Evolutionary conservation across 2,113 vertebrate species (phyloP).

Genomic region (Condylura cristata): DNA sequence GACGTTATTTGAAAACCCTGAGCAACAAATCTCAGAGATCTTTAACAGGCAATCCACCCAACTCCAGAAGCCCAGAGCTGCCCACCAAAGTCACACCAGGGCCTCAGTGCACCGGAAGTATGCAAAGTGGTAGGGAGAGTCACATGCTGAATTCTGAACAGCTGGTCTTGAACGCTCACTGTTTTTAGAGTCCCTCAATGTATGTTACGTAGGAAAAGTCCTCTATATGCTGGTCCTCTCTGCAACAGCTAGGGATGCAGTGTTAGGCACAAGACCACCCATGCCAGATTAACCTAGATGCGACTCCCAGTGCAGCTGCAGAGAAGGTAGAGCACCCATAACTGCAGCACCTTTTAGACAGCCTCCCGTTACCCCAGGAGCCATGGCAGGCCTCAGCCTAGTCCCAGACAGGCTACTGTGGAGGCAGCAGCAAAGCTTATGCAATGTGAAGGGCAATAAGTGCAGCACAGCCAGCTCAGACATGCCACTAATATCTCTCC

Average conservation of each 20-base stretch:
- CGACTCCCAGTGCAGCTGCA: background rate
- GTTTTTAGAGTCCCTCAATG: slow-evolving; percentile 36
- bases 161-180: background rate
- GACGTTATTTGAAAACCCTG: background rate
- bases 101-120: background rate
- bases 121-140: background rate
- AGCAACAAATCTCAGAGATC: slow-evolving; percentile 35
- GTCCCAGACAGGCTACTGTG: slow-evolving; percentile 20
- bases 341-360: background rate
- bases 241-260: background rate
- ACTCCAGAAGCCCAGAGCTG: background rate
- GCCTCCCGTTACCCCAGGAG: background rate
- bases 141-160: background rate
- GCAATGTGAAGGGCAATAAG: background rate
- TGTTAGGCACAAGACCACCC: background rate
- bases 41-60: background rate
- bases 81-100: background rate
- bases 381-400: background rate
- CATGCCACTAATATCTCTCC: background rate
- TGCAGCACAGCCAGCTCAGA: background rate
- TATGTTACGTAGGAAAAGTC: background rate
- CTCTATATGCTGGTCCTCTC: background rate
- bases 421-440: background rate
- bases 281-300: background rate
- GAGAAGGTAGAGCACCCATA: background rate